phyloP scores from a whole-genome alignment of 2,888 invertebrate genomes.

The Noctua janthe region DNA sequence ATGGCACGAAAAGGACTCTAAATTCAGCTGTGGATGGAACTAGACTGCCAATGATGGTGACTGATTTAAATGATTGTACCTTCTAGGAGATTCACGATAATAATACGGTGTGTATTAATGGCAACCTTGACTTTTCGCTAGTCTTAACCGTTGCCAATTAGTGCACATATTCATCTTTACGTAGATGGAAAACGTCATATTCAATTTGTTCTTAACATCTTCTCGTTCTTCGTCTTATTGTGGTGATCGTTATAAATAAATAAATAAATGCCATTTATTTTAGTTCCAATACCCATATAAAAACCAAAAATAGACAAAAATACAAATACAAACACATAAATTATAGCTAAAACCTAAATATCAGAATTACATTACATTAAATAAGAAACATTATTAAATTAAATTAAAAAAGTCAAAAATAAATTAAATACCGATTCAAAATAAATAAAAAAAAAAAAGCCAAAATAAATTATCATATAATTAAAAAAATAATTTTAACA shows the following conservation, averaged over 20 bases:
- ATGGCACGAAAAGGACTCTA: not conserved
- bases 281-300: no score
- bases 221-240: not conserved
- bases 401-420: no score
- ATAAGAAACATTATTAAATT: no score
- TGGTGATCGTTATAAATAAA: not conserved
- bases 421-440: no score
- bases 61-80: not conserved
- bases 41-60: not conserved
- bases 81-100: not conserved
- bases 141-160: not conserved
- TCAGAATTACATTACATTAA: no score
- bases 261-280: no score
- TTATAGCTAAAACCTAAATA: no score
- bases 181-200: not conserved
- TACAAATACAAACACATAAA: no score
- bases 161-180: not conserved
- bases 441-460: no score
- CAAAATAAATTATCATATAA: no score
- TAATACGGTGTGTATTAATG: not conserved
- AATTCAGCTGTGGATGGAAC: not conserved
- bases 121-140: not conserved
- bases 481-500: no score
- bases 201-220: not conserved
- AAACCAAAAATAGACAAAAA: no score